A percentile compares a stretch with the other conserved stretches of the same genome.
phyloP scores from a whole-genome alignment of 2,113 vertebrate genomes.

The Athene cunicularia region DNA sequence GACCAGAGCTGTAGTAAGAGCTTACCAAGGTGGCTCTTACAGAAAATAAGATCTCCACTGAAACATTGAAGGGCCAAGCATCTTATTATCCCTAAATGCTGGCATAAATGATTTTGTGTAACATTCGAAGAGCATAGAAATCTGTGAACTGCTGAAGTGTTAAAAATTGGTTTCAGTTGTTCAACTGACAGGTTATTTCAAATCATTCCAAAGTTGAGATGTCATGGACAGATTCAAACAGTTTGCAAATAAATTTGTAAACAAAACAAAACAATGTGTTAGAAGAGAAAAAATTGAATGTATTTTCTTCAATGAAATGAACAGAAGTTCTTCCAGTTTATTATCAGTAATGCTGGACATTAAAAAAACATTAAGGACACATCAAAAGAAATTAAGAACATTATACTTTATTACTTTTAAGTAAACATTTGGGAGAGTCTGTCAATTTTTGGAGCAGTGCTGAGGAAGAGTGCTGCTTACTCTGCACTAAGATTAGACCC shows the following conservation, averaged over 20 bases:
- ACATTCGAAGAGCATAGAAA: not conserved
- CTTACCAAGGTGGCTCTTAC: not conserved
- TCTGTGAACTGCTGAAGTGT: not conserved
- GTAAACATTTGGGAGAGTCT: not conserved
- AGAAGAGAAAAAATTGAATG: not conserved
- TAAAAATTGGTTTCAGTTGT: not conserved
- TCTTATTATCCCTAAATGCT: not conserved
- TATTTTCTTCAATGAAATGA: not conserved
- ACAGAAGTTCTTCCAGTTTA: not conserved
- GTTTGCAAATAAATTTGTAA: not conserved
- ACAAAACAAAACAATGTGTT: not conserved
- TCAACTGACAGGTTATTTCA: not conserved
- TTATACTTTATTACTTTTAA: not conserved
- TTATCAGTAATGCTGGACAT: not conserved
- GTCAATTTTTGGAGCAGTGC: not conserved
- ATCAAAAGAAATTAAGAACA: not conserved
- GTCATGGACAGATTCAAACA: not conserved
- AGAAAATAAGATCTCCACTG: not conserved
- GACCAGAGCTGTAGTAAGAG: not conserved
- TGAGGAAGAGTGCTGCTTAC: not conserved
- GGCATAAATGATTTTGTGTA: not conserved
- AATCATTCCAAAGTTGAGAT: not conserved
- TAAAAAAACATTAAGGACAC: not conserved
- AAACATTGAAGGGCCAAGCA: not conserved
- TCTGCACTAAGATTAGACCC: not conserved